These are phyloP conservation scores for Limenitis camilla DNA, from an alignment of 2,888 invertebrate species.

Conservation along the genomic window DNA sequence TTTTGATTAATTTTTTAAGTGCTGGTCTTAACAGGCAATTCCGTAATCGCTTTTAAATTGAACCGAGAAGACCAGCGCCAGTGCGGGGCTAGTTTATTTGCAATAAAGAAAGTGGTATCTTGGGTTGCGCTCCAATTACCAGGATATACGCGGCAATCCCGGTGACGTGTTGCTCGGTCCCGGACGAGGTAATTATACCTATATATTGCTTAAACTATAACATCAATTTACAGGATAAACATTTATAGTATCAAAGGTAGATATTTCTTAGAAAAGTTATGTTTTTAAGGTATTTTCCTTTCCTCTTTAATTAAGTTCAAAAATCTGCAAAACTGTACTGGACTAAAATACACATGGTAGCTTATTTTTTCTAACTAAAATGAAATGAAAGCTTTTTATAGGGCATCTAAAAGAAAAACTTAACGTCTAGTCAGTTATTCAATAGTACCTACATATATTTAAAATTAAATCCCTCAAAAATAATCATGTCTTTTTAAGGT, in stretches of 20 bases:
- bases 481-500: too few relatives aligned
- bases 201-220: constrained; percentile 45
- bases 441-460: too few relatives aligned
- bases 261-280: not conserved
- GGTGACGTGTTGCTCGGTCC: constrained; percentile 64
- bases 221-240: constrained; percentile 34
- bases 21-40: not conserved
- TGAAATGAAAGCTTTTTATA: too few relatives aligned
- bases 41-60: constrained; percentile 26
- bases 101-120: constrained; percentile 75
- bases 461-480: too few relatives aligned
- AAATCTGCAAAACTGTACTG: too few relatives aligned
- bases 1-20: not conserved
- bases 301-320: too few relatives aligned
- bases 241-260: not conserved
- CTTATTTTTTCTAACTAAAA: too few relatives aligned
- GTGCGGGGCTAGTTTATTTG: constrained; percentile 69
- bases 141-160: constrained; percentile 70
- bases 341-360: too few relatives aligned
- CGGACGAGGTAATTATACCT: constrained; percentile 64
- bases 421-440: too few relatives aligned
- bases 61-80: constrained; percentile 54
- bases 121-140: constrained; percentile 71
- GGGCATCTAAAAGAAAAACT: too few relatives aligned
- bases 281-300: not conserved